These are phyloP conservation scores for Dolichopus griseipennis DNA, from an alignment of 2,888 invertebrate species.

Conservation along the genomic window DNA sequence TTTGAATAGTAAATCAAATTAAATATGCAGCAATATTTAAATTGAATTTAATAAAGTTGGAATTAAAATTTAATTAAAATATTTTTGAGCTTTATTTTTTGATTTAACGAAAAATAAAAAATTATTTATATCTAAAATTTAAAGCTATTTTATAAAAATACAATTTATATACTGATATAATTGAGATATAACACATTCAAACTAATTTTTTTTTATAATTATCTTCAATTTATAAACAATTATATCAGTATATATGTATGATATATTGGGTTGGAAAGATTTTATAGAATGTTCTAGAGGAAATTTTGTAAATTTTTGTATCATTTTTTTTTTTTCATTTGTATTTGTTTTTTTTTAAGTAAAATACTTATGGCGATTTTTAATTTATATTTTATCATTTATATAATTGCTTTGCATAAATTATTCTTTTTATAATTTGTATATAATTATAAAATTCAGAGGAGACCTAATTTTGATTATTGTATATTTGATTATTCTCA, in stretches of 20 bases:
- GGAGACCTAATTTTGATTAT: slow-evolving; percentile 16
- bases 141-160: background rate
- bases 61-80: background rate
- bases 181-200: background rate
- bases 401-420: background rate
- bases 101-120: background rate
- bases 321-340: slow-evolving; percentile 20
- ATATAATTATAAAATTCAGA: slow-evolving; percentile 18
- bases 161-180: background rate
- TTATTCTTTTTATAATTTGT: slow-evolving; percentile 16
- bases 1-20: background rate
- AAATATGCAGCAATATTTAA: background rate
- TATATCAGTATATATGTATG: background rate
- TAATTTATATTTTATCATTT: slow-evolving; percentile 18
- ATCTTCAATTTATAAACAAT: background rate
- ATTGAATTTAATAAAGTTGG: too few species aligned
- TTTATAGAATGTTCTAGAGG: slow-evolving; percentile 4
- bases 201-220: background rate
- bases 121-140: background rate
- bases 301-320: slow-evolving; percentile 12
- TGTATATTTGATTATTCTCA: background rate
- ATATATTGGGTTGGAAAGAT: background rate
- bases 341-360: slow-evolving; percentile 16
- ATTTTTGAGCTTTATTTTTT: slow-evolving; percentile 4
- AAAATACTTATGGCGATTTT: slow-evolving; percentile 16